A percentile compares a stretch with the other conserved stretches of the same genome.
Evolutionary conservation across 2,797 vertebrate genomes (phyloP).

Genomic region (Steatocranus sp.): DNA sequence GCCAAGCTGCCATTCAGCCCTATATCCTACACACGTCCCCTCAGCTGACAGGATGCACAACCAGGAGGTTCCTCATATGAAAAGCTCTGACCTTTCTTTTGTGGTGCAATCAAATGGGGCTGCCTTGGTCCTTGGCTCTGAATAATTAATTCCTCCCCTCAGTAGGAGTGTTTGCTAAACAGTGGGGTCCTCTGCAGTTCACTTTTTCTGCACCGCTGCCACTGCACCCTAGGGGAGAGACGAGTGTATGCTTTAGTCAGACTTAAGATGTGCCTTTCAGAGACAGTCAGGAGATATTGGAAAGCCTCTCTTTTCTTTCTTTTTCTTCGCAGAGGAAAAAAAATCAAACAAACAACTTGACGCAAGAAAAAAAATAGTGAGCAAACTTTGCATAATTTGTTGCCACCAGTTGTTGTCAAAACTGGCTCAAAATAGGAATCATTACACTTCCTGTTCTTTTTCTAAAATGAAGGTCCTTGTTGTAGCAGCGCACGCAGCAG

Average conservation of each 20-base stretch:
- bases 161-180: constrained; percentile 83
- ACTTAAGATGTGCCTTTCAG: constrained; percentile 69
- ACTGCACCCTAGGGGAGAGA: constrained; percentile 70
- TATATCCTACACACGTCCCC: constrained; percentile 32
- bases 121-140: constrained; percentile 77
- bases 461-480: neutral
- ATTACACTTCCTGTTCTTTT: neutral
- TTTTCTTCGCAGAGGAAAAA: neutral
- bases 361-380: constrained; percentile 9
- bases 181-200: constrained; percentile 83
- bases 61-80: constrained; percentile 66
- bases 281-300: constrained; percentile 55
- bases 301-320: constrained; percentile 20
- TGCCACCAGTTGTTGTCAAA: constrained; percentile 6
- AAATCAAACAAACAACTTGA: neutral
- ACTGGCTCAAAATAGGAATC: neutral
- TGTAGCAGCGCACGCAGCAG: neutral
- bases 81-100: constrained; percentile 75
- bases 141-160: constrained; percentile 84
- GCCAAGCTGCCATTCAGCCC: constrained; percentile 22
- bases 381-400: constrained; percentile 33
- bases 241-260: constrained; percentile 71
- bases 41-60: constrained; percentile 51
- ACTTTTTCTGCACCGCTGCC: constrained; percentile 82
- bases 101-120: constrained; percentile 75